Percentiles rank a stretch among this genome's conserved stretches.
These are phyloP conservation scores for Falco punctatus DNA, from an alignment of 2,113 vertebrate genomes.

Conservation along the genomic window DNA sequence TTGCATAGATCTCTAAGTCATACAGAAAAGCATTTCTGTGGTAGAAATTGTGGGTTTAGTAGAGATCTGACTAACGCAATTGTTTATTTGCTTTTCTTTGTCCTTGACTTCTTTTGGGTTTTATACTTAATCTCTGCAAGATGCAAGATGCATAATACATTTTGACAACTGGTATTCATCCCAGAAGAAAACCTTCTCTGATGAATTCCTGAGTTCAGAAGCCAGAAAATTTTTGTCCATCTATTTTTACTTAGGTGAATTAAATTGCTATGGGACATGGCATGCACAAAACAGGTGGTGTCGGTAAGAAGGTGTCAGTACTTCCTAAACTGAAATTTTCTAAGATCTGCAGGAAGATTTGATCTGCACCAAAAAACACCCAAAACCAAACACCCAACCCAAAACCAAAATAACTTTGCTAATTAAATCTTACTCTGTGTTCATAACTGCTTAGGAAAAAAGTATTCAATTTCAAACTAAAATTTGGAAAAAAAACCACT, in stretches of 20 bases:
- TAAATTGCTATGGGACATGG: not conserved
- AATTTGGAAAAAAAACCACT: not conserved
- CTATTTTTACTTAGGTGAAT: not conserved
- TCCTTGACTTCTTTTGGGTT: not conserved
- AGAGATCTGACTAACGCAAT: not conserved
- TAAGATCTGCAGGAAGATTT: not conserved
- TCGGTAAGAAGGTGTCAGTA: not conserved
- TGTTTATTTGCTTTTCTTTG: not conserved
- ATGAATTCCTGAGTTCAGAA: not conserved
- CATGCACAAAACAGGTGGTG: not conserved
- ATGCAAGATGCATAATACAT: not conserved
- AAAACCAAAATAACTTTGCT: not conserved
- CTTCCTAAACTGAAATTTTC: not conserved
- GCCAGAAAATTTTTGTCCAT: not conserved
- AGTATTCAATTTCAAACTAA: not conserved
- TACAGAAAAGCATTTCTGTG: not conserved
- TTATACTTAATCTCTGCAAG: conserved; percentile 12
- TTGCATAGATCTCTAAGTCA: not conserved
- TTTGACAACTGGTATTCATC: not conserved
- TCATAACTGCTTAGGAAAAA: not conserved
- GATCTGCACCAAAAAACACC: not conserved
- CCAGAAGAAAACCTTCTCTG: not conserved
- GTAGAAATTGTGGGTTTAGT: not conserved
- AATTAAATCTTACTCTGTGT: not conserved
- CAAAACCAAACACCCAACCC: not conserved